These are phyloP conservation scores for Axinella damicornis DNA, from an alignment of 37 sponge, comb jelly and placozoan species.

Conservation along the genomic window DNA sequence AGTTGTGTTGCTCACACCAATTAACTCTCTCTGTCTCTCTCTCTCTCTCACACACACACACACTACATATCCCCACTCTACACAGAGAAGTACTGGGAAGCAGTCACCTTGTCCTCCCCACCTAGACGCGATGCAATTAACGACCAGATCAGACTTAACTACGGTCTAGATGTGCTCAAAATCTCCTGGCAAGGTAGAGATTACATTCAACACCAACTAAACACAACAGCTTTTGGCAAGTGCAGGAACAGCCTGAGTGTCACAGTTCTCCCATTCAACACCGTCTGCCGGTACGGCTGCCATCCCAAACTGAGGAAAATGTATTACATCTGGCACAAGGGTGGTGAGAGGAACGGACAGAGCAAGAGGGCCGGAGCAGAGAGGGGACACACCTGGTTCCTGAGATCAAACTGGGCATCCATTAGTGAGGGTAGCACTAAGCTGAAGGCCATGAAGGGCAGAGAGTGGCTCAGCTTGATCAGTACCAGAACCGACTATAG, in stretches of 20 bases:
- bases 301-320: not conserved
- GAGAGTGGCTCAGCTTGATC: constrained; percentile 24
- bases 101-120: not conserved
- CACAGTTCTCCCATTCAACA: constrained; percentile 28
- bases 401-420: constrained; percentile 23
- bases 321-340: constrained; percentile 54
- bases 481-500: too few relatives aligned
- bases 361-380: constrained; percentile 19
- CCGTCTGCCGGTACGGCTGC: constrained; percentile 36
- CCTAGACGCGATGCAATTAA: not conserved
- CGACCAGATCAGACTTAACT: constrained; percentile 66
- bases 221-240: constrained; percentile 3
- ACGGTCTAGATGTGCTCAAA: constrained; percentile 29
- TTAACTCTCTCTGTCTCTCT: too few relatives aligned
- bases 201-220: not conserved
- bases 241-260: constrained; percentile 37
- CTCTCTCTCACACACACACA: too few relatives aligned
- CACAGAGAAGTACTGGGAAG: constrained; percentile 54
- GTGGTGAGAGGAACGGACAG: constrained; percentile 1
- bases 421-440: not conserved
- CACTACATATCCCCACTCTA: not conserved
- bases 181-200: constrained; percentile 17
- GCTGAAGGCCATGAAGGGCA: constrained; percentile 15
- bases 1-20: too few relatives aligned
- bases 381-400: constrained; percentile 35